phyloP scores from a whole-genome alignment of 2,113 vertebrate species.

The Gila orcuttii region DNA sequence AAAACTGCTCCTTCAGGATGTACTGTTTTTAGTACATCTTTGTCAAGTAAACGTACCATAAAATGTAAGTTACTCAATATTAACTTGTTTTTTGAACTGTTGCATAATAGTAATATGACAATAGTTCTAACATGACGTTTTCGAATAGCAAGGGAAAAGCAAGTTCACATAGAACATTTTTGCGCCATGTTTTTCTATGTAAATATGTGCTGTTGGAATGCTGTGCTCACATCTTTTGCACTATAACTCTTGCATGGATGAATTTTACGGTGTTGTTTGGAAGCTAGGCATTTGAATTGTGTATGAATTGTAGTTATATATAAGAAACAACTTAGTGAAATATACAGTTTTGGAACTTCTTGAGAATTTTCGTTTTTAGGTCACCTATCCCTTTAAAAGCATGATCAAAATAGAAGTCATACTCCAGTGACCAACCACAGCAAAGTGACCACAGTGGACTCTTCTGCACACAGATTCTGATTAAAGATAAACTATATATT shows the following conservation, averaged over 20 bases:
- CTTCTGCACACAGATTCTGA: not conserved
- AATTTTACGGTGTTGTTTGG: not conserved
- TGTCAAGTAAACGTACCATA: not conserved
- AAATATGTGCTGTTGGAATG: not conserved
- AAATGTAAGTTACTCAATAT: not conserved
- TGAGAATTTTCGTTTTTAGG: not conserved
- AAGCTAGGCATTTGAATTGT: not conserved
- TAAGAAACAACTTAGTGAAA: not conserved
- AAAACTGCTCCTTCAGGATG: too few relatives aligned
- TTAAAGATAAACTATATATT: conserved; percentile 1
- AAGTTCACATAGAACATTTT: not conserved
- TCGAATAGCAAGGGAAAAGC: not conserved
- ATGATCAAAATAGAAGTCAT: not conserved
- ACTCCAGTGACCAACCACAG: not conserved
- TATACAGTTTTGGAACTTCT: not conserved
- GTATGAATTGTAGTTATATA: not conserved
- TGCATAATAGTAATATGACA: not conserved
- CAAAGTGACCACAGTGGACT: not conserved
- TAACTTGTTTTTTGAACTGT: not conserved
- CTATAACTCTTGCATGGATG: not conserved
- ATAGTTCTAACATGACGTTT: not conserved
- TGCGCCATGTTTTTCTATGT: not conserved
- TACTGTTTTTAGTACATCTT: too few relatives aligned
- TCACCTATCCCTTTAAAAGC: conserved; percentile 8
- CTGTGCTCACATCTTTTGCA: not conserved